Conservation (phyloP, 2,888 invertebrate species). For the Synanthedon myopaeformis region DNA sequence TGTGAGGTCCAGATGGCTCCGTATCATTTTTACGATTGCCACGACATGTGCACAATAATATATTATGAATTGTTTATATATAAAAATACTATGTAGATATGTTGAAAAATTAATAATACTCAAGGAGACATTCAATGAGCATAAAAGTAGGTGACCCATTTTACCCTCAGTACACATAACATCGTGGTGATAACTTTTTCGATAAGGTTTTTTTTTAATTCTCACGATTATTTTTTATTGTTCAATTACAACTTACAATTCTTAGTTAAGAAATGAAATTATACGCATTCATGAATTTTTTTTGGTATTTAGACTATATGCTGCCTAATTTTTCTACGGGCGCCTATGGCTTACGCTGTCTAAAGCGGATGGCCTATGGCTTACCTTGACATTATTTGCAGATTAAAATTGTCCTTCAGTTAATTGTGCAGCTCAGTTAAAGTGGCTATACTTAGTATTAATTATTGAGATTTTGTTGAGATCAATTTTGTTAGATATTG, state of each 20-base stretch:
- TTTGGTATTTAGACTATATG: no score
- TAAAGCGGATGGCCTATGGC: no score
- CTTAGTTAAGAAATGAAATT: no score
- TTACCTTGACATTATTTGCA: no score
- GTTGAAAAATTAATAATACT: slow-evolving; percentile 24
- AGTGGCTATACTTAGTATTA: no score
- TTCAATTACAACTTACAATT: neutral
- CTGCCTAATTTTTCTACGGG: no score
- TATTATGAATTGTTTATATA: neutral
- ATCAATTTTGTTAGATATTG: no score
- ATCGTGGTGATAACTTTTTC: slow-evolving; percentile 6
- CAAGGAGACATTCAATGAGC: slow-evolving; percentile 49
- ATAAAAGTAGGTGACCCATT: slow-evolving; percentile 56
- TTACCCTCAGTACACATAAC: slow-evolving; percentile 15
- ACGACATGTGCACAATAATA: neutral
- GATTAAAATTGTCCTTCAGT: no score
- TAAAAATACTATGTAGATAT: slow-evolving; percentile 6
- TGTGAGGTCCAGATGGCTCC: neutral
- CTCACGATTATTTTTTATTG: neutral
- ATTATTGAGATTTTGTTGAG: no score
- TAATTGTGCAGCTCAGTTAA: no score
- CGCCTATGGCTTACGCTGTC: no score
- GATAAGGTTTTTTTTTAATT: neutral
- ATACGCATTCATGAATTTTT: no score
- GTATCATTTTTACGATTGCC: neutral